Evolutionary conservation across 2,113 vertebrate genomes (phyloP), one percentile per base, ranked within the genome.

Genomic region (Oreochromis aureus): DNA sequence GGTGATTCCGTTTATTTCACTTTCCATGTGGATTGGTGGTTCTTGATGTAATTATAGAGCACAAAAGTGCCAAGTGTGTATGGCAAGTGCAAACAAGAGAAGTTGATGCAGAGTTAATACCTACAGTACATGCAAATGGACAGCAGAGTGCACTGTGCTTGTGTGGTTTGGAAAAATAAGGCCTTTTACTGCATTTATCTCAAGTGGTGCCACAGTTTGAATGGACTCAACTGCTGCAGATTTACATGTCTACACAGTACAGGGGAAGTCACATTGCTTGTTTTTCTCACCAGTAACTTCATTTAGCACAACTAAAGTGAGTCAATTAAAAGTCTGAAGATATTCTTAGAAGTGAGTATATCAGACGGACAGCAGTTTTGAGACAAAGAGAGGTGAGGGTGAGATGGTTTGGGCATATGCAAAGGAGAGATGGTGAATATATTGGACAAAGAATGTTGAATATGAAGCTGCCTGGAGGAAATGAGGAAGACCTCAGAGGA

Each of bases 141-240:
- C 88, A 90, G 81, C 82, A 91, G 84, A 83, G 91, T 32, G 46
- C 86, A 83, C 84, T 90, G 84, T 86, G 81, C 55, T 53, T 71
- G 83, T 86, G 16, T n/a, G 12, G 18, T 90, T 22, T 34, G 66
- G 22, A 51, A 18, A 58, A 55, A 34, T 10, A 10, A 61, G 24
- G 24, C 76, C 19, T 46, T 85, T 44, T 6, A 30, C 48, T 84
- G 24, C 41, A 78, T 69, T 41, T 34, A 58, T 2, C 32, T 41
- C 1, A 2, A 56, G 24, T 27, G 3, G 34, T 39, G 30, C 44
- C 24, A 69, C n/a, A 27, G 16, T 34, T 78, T 78, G 27, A 78
- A 78, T n/a, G 73, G 6, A 34, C 18, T 78, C 16, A 8, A 3
- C 0, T 30, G 69, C 2, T 46, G 39, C 13, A 73, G 69, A 46